A percentile compares a stretch with the other conserved stretches of the same genome.
These are phyloP conservation scores for Etheostoma cragini DNA, from an alignment of 2,113 vertebrate species.

Conservation along the genomic window DNA sequence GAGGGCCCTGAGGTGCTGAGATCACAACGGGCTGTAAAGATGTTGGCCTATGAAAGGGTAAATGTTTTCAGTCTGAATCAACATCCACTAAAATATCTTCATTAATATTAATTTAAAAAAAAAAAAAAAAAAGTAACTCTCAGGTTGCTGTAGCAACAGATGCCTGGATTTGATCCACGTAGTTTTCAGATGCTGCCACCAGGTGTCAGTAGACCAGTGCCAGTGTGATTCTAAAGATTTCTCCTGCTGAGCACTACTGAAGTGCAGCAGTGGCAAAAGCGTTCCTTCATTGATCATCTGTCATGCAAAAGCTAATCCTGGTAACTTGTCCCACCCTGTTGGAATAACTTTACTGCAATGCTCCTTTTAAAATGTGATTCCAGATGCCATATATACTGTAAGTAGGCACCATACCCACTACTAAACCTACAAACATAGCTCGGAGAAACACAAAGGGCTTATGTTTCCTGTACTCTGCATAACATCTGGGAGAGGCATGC, in stretches of 20 bases:
- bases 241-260: constrained; percentile 18
- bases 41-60: neutral
- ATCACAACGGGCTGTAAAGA: constrained; percentile 4
- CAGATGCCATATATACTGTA: neutral
- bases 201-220: constrained; percentile 57
- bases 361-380: neutral
- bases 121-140: constrained; percentile 3
- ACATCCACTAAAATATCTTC: neutral
- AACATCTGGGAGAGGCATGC: constrained; percentile 46
- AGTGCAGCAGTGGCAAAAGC: constrained; percentile 31
- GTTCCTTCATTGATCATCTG: constrained; percentile 22
- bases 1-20: constrained; percentile 14
- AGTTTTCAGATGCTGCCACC: constrained; percentile 45
- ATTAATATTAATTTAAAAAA: neutral
- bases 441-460: constrained; percentile 36
- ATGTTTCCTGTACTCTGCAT: constrained; percentile 37
- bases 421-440: constrained; percentile 38
- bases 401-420: neutral
- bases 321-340: neutral
- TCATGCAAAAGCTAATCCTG: constrained; percentile 15
- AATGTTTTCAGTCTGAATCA: neutral
- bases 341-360: neutral
- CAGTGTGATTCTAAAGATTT: neutral
- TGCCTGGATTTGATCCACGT: neutral
- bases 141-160: constrained; percentile 61